phyloP scores from a whole-genome alignment of 1,140 invertebrate genomes.

The Ips typographus region DNA sequence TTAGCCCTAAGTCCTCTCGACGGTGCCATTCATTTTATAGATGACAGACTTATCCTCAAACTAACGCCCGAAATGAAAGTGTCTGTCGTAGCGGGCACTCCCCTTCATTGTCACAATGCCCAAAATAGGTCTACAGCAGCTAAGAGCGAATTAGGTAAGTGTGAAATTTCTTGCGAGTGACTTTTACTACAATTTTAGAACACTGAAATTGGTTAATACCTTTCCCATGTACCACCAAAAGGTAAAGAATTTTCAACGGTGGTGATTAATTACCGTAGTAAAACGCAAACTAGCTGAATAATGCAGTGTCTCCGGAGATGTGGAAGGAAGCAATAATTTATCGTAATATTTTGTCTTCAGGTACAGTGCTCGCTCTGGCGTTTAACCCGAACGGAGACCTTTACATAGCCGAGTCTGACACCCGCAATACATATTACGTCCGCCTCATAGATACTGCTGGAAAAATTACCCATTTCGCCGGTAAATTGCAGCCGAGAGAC shows the following conservation, averaged over 20 bases:
- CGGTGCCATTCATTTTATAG: slow-evolving; percentile 91
- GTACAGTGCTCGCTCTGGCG: slow-evolving; percentile 76
- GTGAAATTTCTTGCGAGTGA: neutral
- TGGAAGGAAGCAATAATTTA: slow-evolving; percentile 5
- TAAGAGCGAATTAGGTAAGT: slow-evolving; percentile 60
- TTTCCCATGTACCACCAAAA: neutral
- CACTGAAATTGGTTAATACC: neutral
- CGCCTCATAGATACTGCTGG: slow-evolving; percentile 80
- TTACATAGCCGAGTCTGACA: slow-evolving; percentile 92
- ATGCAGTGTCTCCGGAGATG: no score
- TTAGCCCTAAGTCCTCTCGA: slow-evolving; percentile 91
- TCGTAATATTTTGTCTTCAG: slow-evolving; percentile 18
- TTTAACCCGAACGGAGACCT: slow-evolving; percentile 92
- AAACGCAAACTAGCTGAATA: no score
- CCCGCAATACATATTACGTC: slow-evolving; percentile 85
- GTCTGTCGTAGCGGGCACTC: slow-evolving; percentile 86
- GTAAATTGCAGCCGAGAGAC: slow-evolving; percentile 66
- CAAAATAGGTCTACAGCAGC: slow-evolving; percentile 47
- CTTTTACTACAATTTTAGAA: neutral
- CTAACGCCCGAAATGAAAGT: slow-evolving; percentile 89
- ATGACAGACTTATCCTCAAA: slow-evolving; percentile 89
- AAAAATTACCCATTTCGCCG: slow-evolving; percentile 79
- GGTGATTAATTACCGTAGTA: no score
- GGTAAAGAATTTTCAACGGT: no score
- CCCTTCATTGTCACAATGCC: slow-evolving; percentile 75